A percentile compares a stretch with the other conserved stretches of the same genome.
Conservation (phyloP, 37 sponge, comb jelly and placozoan species). For the Amphimedon queenslandica region DNA sequence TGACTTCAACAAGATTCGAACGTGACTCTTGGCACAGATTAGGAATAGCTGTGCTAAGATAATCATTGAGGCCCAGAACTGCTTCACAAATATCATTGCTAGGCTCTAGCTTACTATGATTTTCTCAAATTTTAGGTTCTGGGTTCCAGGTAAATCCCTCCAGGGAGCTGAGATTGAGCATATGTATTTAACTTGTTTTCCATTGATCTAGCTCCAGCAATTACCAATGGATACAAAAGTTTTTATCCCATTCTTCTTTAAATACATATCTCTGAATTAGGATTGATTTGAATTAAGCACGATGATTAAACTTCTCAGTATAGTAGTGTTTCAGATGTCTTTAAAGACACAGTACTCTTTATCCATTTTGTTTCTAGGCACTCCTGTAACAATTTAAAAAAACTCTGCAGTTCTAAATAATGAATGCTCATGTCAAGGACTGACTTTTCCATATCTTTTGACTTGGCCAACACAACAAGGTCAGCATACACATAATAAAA, state of each 20-base stretch:
- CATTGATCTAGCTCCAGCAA: constrained; percentile 22
- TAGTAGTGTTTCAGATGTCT: too few species aligned
- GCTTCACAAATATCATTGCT: too few species aligned
- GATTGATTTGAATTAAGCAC: too few species aligned
- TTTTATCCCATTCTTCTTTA: neutral
- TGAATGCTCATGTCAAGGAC: constrained; percentile 11
- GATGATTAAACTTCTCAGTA: too few species aligned
- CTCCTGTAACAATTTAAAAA: neutral
- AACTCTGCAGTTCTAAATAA: constrained; percentile 2
- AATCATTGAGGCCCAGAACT: constrained; percentile 49
- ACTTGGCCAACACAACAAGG: constrained; percentile 3
- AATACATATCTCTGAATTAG: too few species aligned
- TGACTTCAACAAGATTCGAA: constrained; percentile 23
- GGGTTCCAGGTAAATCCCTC: constrained; percentile 48
- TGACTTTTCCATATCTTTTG: neutral
- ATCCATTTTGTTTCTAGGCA: neutral
- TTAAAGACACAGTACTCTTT: too few species aligned
- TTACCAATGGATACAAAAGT: neutral
- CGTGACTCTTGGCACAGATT: constrained; percentile 20
- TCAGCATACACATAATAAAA: neutral
- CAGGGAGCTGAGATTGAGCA: constrained; percentile 32
- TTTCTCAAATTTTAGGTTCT: too few species aligned
- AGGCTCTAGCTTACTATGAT: neutral
- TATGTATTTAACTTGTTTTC: too few species aligned
- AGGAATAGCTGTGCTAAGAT: constrained; percentile 16